Conservation (phyloP, 2,113 vertebrate species). For the Cryptotis parvus region DNA sequence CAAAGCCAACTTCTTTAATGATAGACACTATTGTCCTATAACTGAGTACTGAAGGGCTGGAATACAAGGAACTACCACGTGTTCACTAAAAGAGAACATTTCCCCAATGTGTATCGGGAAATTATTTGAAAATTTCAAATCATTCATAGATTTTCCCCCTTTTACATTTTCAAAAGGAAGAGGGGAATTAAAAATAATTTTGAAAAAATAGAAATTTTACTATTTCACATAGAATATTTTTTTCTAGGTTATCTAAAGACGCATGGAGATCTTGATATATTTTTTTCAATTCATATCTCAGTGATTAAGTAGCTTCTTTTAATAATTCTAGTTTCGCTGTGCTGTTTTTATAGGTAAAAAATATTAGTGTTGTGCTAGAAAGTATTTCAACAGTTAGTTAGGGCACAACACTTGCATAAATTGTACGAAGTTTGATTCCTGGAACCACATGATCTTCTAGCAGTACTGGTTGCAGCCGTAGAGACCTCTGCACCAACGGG, state of each 20-base stretch:
- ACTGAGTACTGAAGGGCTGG: background rate
- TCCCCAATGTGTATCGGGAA: background rate
- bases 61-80: background rate
- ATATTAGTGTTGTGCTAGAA: too few relatives aligned
- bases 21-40: background rate
- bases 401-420: too few relatives aligned
- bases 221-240: background rate
- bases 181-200: too few relatives aligned
- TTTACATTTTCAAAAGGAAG: background rate
- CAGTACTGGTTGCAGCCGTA: too few relatives aligned
- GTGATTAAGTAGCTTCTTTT: background rate
- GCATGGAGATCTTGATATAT: background rate
- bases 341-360: background rate
- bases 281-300: background rate
- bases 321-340: background rate
- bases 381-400: too few relatives aligned
- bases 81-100: background rate
- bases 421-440: too few relatives aligned
- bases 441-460: too few relatives aligned
- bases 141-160: background rate
- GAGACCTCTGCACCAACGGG: too few relatives aligned
- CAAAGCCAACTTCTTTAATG: background rate
- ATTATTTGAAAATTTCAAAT: too few relatives aligned
- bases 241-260: background rate
- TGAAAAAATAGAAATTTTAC: too few relatives aligned